phyloP scores from a whole-genome alignment of 2,888 invertebrate species.

The Cheilosia variabilis region DNA sequence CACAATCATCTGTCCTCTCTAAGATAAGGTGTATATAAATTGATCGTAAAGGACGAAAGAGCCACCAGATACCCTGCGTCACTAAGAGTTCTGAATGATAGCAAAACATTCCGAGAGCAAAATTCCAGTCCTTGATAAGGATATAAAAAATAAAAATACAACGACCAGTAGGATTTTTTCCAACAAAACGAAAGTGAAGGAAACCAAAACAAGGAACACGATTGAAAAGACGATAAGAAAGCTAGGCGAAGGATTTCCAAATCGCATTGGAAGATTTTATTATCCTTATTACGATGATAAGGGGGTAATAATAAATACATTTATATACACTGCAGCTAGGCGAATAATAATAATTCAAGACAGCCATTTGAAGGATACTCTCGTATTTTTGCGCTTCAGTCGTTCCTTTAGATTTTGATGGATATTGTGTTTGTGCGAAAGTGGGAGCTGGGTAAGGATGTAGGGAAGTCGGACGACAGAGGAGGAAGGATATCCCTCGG shows the following conservation, averaged over 20 bases:
- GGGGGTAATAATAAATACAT: conserved; percentile 46
- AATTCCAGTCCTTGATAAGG: conserved; percentile 16
- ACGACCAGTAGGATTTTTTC: not conserved
- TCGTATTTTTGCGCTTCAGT: not conserved
- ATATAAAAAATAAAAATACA: not conserved
- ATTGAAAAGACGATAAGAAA: conserved; percentile 22
- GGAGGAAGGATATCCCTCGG: conserved; percentile 13
- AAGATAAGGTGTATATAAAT: no score
- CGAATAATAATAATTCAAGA: conserved; percentile 47
- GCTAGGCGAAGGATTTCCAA: conserved; percentile 8
- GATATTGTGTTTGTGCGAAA: conserved; percentile 9
- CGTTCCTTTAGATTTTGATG: not conserved
- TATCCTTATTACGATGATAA: conserved; percentile 53
- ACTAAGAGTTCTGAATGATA: conserved; percentile 1
- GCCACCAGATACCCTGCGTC: conserved; percentile 12
- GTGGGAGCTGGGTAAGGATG: not conserved
- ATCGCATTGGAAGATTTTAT: conserved; percentile 46
- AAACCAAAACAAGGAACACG: not conserved
- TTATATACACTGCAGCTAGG: conserved; percentile 33
- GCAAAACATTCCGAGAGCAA: not conserved
- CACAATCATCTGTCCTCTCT: conserved; percentile 8
- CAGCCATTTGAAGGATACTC: conserved; percentile 27
- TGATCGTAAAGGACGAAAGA: not conserved
- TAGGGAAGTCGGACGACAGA: not conserved
- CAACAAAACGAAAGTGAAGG: not conserved